Base-by-base conservation (phyloP, 2,113 vertebrate species). In the Eulacestoma nigropectus region DNA sequence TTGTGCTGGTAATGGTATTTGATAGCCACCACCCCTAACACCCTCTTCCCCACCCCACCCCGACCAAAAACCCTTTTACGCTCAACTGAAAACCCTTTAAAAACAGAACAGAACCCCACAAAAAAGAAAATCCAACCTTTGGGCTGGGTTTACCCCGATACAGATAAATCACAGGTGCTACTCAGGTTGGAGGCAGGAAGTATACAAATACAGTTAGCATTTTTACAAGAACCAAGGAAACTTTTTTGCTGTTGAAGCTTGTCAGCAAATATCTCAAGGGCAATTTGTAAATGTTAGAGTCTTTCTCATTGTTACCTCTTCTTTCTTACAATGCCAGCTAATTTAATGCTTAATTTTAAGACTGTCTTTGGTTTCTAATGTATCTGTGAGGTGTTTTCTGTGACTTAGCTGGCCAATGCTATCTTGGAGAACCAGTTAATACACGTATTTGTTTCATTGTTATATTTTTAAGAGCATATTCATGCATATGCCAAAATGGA, bases 31-130 rank as follows among this genome's bases (percentile, higher is more conserved):
- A 10, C 4, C 4, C 7, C 4, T 23, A 73, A 20, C 4, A 56
- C 1, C 1, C 10, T 15, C 3, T 46, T 16, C 4, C 1, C 4
- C 0, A 3, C 11, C n/a, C n/a, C n/a, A n/a, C n/a, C 25, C 17
- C 21, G 75, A 44, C 4, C 0, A 6, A 52, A 86, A 63, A 1
- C 5, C 3, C 9, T 65, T 80, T 46, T 27, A 13, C 0, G 3
- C 10, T 7, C 17, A 50, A 22, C 21, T 2, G 6, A 47, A 89
- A 86, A 6, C 3, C 5, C 9, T 53, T 80, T 47, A 39, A 53
- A 77, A 90, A 2, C 8, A 56, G 23, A 74, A 12, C 7, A 39
- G 23, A 69, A 23, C 3, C 10, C 8, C 5, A 16, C 9, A 64
- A 73, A 4, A 81, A 60, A 77, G 32, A 62, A 63, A 50, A 44